Base-by-base conservation (phyloP, 2,113 vertebrate genomes). In the Pseudopodoces humilis region DNA sequence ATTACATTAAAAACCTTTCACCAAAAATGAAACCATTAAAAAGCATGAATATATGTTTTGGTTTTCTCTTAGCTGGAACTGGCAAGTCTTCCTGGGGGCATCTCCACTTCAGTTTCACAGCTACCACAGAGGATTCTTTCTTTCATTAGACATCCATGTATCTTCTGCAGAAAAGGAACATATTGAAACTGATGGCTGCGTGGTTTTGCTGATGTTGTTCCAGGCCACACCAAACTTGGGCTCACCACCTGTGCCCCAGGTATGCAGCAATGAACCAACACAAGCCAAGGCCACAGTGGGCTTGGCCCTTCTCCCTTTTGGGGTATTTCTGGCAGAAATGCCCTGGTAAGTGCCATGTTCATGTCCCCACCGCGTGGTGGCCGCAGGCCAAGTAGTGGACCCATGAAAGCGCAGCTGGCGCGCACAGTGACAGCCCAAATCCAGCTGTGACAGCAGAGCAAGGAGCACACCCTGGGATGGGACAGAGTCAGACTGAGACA, bases 141-240 rank as follows among this genome's bases (percentile, higher is more conserved):
- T 56, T 56, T 25, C 35, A 37, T 44, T 31, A 16, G 47, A 33
- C 31, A 46, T 56, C 72, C 52, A 33, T 46, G 20, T 41, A 30
- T 35, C 15, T 60, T 55, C 41, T 59, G 22, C 65, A 75, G 74
- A 71, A 78, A 75, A 78, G 10, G 31, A 31, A 33, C 3, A 0
- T 6, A 59, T 13, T 58, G 35, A 31, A 83, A 81, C 9, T 15
- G 41, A 35, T 3, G 15, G 5, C 33, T 10, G 41, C 0, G 8
- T 43, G 53, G 0, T 82, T 13, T 41, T n/a, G 49, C 4, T 30
- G 37, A 44, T 23, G 33, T 20, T 55, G 25, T 35, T 69, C 31
- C 63, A 30, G 24, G 56, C 20, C 43, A 44, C 0, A 0, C 11
- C 28, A 8, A 4, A 1, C 7, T 15, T 35, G 20, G 55, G 59